Evolutionary conservation across 2,888 invertebrate genomes (phyloP).

Genomic region (Perizoma flavofasciatum): DNA sequence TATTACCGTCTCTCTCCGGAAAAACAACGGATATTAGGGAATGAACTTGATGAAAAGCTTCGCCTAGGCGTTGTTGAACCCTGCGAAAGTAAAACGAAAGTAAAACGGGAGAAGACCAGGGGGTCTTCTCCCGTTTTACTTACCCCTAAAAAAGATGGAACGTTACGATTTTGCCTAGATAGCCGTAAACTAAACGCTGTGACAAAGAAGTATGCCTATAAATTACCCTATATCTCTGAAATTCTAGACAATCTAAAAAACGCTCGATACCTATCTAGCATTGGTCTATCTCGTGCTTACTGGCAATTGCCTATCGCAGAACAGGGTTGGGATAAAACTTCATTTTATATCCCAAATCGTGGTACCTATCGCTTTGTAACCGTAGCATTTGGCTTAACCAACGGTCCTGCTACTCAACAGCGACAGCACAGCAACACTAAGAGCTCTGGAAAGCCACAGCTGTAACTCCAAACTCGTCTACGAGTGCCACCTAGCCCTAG

Average conservation of each 20-base stretch:
- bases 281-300: slow-evolving; percentile 36
- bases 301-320: slow-evolving; percentile 36
- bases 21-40: slow-evolving; percentile 31
- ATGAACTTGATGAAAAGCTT: slow-evolving; percentile 43
- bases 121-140: slow-evolving; percentile 33
- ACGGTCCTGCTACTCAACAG: slow-evolving; percentile 35
- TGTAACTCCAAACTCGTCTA: no score
- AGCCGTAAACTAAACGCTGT: slow-evolving; percentile 37
- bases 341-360: slow-evolving; percentile 33
- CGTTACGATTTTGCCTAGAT: slow-evolving; percentile 40
- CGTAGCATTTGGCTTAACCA: slow-evolving; percentile 32
- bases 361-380: slow-evolving; percentile 27
- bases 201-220: slow-evolving; percentile 32
- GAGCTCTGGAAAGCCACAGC: no score
- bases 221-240: slow-evolving; percentile 38
- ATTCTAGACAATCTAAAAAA: slow-evolving; percentile 43
- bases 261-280: slow-evolving; percentile 35
- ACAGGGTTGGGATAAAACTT: slow-evolving; percentile 33
- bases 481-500: no score
- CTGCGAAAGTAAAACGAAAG: slow-evolving; percentile 42
- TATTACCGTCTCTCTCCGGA: slow-evolving; percentile 42
- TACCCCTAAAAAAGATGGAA: slow-evolving; percentile 37
- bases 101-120: no score
- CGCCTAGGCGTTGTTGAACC: slow-evolving; percentile 34
- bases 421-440: no score